Conservation (phyloP, 2,113 vertebrate genomes). For the Saccopteryx bilineata region DNA sequence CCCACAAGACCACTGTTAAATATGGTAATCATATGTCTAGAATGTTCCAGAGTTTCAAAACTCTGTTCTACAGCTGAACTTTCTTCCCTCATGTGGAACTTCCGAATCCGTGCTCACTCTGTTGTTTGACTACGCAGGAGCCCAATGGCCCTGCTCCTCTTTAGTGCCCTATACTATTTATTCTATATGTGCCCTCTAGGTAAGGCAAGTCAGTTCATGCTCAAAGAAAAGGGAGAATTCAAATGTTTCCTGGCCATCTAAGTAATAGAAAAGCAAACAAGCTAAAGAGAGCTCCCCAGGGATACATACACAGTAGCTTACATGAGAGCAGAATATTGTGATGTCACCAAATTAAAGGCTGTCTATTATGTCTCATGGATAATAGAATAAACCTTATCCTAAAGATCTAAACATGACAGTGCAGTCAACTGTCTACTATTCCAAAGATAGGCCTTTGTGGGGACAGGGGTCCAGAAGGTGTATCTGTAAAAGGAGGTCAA, state of each 20-base stretch:
- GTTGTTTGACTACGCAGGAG: not conserved
- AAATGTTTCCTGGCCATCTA: not conserved
- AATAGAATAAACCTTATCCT: not conserved
- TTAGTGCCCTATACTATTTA: not conserved
- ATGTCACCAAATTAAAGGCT: not conserved
- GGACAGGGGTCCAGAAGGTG: not conserved
- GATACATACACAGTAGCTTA: not conserved
- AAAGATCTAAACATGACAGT: not conserved
- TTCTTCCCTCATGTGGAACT: not conserved
- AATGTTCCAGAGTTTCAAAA: not conserved
- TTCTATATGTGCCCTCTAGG: not conserved
- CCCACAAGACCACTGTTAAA: not conserved
- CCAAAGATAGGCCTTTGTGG: not conserved
- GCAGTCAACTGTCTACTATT: not conserved
- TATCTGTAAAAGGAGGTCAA: not conserved
- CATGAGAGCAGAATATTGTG: not conserved
- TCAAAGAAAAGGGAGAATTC: not conserved
- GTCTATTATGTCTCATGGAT: not conserved
- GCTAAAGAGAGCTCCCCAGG: not conserved
- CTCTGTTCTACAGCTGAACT: not conserved
- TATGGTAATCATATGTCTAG: not conserved
- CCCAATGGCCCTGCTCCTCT: not conserved
- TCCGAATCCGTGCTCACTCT: not conserved
- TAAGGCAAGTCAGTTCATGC: not conserved
- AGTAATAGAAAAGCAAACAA: not conserved